Conservation (phyloP, 2,888 invertebrate species). For the Ochropleura plecta region DNA sequence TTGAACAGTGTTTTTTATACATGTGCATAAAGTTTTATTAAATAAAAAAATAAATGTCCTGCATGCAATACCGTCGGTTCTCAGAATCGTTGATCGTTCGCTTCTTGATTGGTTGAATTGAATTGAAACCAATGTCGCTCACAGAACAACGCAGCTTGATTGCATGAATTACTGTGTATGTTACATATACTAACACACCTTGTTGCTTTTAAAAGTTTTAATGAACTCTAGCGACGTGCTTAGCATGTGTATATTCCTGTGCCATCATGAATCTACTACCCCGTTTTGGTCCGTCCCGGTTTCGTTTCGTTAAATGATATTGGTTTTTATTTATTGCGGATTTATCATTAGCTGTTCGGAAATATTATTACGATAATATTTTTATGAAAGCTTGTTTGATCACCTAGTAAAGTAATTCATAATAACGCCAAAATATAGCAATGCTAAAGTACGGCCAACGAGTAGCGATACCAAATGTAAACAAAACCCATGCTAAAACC, state of each 20-base stretch:
- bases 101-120: slow-evolving; percentile 1
- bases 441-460: no score
- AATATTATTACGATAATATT: neutral
- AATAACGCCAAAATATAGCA: neutral
- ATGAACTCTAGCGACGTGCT: neutral
- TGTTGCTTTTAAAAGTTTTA: neutral
- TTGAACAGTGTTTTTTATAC: no score
- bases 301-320: neutral
- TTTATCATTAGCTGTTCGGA: neutral
- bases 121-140: slow-evolving; percentile 1
- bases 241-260: neutral
- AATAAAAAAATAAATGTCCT: no score
- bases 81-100: neutral
- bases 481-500: no score
- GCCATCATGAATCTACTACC: neutral
- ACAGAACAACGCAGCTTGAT: slow-evolving; percentile 2
- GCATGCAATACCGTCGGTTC: neutral
- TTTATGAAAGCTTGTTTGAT: neutral
- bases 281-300: neutral
- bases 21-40: no score
- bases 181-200: neutral
- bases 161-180: neutral
- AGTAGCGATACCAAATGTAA: no score
- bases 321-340: neutral
- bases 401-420: neutral